A percentile compares a stretch with the other conserved stretches of the same genome.
phyloP scores from a whole-genome alignment of 2,797 vertebrate genomes.

The Catostomus latipinnis region DNA sequence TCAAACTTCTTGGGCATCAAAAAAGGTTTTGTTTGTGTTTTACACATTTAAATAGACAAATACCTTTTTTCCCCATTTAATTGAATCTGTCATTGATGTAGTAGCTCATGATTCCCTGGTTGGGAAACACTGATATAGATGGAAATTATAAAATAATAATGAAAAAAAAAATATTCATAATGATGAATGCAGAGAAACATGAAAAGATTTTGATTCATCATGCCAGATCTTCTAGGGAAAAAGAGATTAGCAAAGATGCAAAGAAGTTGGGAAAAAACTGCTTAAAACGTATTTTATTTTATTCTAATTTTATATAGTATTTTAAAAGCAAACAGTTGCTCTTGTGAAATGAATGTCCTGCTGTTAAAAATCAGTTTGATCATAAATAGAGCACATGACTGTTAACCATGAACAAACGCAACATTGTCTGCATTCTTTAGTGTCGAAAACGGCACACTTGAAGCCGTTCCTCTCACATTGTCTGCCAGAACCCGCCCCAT shows the following conservation, averaged over 20 bases:
- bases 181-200: background rate
- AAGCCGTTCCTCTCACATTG: conserved; percentile 22
- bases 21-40: background rate
- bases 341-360: conserved; percentile 22
- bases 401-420: conserved; percentile 58
- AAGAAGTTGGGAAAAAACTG: background rate
- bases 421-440: conserved; percentile 46
- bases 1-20: background rate
- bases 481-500: conserved; percentile 22
- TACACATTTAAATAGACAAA: background rate
- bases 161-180: background rate
- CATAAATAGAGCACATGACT: conserved; percentile 40
- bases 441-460: conserved; percentile 43
- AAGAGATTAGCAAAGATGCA: background rate
- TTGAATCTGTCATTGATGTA: background rate
- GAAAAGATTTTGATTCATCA: background rate
- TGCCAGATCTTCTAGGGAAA: background rate
- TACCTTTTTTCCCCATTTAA: background rate
- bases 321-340: background rate
- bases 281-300: too few species aligned
- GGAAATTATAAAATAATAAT: background rate
- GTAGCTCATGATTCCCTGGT: background rate
- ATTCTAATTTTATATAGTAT: too few species aligned
- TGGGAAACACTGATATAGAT: background rate
- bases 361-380: conserved; percentile 38